Evolutionary conservation across 1,140 invertebrate genomes (phyloP).

Genomic region (Papilio polyxenes): DNA sequence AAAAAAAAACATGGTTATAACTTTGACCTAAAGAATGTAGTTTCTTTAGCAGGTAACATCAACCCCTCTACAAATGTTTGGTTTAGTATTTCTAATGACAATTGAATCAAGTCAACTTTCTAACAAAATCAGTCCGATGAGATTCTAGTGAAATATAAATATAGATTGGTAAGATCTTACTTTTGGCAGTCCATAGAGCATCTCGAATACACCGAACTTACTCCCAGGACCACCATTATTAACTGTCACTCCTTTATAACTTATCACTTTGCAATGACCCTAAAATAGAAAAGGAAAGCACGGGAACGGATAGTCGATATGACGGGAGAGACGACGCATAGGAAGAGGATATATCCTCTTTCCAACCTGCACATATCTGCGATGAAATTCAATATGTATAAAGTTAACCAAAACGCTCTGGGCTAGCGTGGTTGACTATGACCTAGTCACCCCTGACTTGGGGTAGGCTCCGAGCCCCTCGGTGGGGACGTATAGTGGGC

Average conservation of each 20-base stretch:
- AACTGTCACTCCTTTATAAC: constrained; percentile 55
- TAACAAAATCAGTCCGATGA: not conserved
- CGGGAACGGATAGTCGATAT: no score
- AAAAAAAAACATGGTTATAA: not conserved
- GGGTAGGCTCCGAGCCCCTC: no score
- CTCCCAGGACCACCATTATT: constrained; percentile 53
- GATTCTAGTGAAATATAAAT: not conserved
- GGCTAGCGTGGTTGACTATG: no score
- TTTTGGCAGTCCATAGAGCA: constrained; percentile 70
- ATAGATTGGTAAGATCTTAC: constrained; percentile 44
- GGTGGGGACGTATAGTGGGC: no score
- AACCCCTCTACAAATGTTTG: not conserved
- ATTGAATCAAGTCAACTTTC: no score
- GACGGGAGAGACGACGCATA: no score
- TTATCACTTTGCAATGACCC: constrained; percentile 68
- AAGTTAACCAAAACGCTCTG: no score
- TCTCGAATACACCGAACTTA: constrained; percentile 66
- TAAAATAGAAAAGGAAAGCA: constrained; percentile 39
- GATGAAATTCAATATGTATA: no score
- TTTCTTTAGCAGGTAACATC: not conserved
- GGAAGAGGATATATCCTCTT: no score
- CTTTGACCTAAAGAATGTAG: not conserved
- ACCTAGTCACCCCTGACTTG: no score
- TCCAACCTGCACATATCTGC: no score
- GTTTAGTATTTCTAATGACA: not conserved